These are phyloP conservation scores for Dysdera silvatica DNA, from an alignment of 1,140 invertebrate genomes.

Conservation along the genomic window DNA sequence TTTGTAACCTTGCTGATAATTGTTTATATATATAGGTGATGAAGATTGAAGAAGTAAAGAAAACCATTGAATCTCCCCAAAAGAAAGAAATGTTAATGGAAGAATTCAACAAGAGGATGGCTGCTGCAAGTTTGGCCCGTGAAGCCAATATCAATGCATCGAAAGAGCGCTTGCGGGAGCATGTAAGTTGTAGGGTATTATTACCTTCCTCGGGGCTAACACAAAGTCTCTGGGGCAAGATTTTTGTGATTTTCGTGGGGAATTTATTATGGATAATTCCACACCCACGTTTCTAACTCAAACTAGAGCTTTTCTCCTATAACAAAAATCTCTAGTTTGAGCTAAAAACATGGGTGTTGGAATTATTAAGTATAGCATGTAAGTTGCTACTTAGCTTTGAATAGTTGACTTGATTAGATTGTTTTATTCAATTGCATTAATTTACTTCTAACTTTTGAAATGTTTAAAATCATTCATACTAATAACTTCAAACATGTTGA, in stretches of 20 bases:
- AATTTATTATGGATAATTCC: background rate
- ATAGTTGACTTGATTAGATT: no score
- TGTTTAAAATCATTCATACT: no score
- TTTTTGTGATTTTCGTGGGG: background rate
- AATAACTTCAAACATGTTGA: no score
- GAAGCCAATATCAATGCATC: constrained; percentile 81
- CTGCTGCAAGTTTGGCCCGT: constrained; percentile 67
- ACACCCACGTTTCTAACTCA: no score
- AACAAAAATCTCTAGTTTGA: background rate
- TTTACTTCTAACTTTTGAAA: no score
- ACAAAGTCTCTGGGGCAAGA: background rate
- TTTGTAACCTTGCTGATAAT: no score
- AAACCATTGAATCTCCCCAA: constrained; percentile 54
- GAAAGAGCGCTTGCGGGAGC: constrained; percentile 76
- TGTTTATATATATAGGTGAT: constrained; percentile 21
- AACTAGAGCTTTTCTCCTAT: background rate
- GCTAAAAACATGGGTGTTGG: no score
- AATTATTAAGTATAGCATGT: no score
- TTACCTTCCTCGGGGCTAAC: background rate
- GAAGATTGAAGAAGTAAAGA: constrained; percentile 68
- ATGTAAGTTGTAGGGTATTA: constrained; percentile 57
- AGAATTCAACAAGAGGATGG: constrained; percentile 74
- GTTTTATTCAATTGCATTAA: no score
- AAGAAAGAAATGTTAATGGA: constrained; percentile 73
- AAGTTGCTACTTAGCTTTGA: no score